These are phyloP conservation scores for Sebastes elongatus DNA, from an alignment of 2,797 vertebrate genomes.

Conservation along the genomic window DNA sequence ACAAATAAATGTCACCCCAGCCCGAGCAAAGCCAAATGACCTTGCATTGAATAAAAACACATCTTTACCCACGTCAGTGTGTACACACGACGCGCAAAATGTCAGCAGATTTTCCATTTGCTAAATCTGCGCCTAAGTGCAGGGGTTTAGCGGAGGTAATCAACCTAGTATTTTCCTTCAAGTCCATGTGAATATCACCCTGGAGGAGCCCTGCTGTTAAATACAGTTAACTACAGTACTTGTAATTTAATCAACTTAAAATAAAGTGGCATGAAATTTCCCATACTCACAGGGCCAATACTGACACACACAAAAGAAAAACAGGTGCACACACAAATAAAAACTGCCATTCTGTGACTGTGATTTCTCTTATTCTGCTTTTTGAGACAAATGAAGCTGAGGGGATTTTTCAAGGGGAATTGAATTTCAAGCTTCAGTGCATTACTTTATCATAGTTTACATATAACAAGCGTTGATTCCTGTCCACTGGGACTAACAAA, in stretches of 20 bases:
- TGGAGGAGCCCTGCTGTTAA: slow-evolving; percentile 49
- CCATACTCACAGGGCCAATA: neutral
- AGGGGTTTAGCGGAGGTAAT: slow-evolving; percentile 70
- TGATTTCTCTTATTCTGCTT: slow-evolving; percentile 39
- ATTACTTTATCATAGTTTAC: slow-evolving; percentile 61
- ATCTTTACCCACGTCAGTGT: slow-evolving; percentile 66
- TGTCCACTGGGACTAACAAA: slow-evolving; percentile 16
- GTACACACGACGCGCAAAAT: slow-evolving; percentile 63
- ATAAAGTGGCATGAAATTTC: slow-evolving; percentile 41
- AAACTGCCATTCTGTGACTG: slow-evolving; percentile 10
- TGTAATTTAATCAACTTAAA: slow-evolving; percentile 51
- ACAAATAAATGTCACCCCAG: slow-evolving; percentile 76
- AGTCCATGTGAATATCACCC: slow-evolving; percentile 52
- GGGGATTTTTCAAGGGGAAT: slow-evolving; percentile 64
- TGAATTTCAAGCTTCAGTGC: slow-evolving; percentile 64
- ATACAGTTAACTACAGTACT: slow-evolving; percentile 52
- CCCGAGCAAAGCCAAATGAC: slow-evolving; percentile 72
- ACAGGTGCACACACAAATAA: neutral
- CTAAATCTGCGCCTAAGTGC: slow-evolving; percentile 72
- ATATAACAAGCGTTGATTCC: slow-evolving; percentile 52
- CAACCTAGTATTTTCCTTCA: slow-evolving; percentile 66
- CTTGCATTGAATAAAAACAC: slow-evolving; percentile 77
- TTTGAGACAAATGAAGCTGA: slow-evolving; percentile 41
- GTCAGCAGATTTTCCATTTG: slow-evolving; percentile 76
- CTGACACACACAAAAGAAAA: slow-evolving; percentile 5